These are phyloP conservation scores for Halesus radiatus DNA, from an alignment of 1,140 invertebrate species.

Conservation along the genomic window DNA sequence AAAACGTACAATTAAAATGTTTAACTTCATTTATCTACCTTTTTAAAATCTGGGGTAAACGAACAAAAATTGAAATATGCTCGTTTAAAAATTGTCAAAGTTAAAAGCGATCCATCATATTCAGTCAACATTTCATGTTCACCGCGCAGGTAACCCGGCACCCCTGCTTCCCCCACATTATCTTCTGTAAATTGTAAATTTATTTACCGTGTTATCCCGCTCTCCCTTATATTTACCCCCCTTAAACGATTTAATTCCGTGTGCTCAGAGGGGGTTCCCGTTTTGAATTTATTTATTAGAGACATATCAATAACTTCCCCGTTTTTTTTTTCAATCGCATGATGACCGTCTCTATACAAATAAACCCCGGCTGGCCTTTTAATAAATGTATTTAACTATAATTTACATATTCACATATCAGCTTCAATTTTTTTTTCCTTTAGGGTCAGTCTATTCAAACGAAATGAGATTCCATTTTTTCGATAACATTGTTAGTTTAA, in stretches of 20 bases:
- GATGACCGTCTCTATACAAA: background rate
- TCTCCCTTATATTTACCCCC: slow-evolving; percentile 10
- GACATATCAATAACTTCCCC: background rate
- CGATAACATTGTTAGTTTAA: too few relatives aligned
- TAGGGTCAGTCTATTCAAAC: too few relatives aligned
- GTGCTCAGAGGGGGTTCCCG: background rate
- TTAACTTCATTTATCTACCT: too few relatives aligned
- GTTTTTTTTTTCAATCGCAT: background rate
- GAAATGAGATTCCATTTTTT: too few relatives aligned
- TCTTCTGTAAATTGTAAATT: slow-evolving; percentile 40
- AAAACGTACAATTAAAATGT: too few relatives aligned
- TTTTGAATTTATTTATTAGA: slow-evolving; percentile 19
- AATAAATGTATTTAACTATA: too few relatives aligned
- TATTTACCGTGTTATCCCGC: slow-evolving; percentile 34
- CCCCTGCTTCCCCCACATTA: background rate
- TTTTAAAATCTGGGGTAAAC: background rate
- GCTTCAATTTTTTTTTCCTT: too few relatives aligned
- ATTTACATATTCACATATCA: too few relatives aligned
- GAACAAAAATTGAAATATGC: background rate
- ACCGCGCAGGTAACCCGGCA: slow-evolving; percentile 10
- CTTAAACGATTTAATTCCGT: slow-evolving; percentile 41
- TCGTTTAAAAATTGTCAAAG: background rate
- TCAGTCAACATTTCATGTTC: slow-evolving; percentile 36
- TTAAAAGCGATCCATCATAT: slow-evolving; percentile 29
- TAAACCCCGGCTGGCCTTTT: background rate